phyloP scores from a whole-genome alignment of 1,140 invertebrate genomes.

The Ostrea denselamellosa region DNA sequence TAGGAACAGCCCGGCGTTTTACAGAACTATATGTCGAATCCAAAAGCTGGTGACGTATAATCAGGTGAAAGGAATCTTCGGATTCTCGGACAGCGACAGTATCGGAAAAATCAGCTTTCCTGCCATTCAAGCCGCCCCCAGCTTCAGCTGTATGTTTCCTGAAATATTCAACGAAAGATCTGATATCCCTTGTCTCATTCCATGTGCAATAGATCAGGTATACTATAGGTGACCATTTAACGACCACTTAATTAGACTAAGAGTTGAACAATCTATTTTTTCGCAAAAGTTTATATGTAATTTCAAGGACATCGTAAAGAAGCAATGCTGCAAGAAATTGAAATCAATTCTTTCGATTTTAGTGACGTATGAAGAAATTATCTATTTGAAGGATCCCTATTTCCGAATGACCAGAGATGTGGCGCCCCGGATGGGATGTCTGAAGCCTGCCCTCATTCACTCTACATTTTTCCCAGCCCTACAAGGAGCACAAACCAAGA shows the following conservation, averaged over 20 bases:
- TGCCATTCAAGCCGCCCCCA: conserved; percentile 96
- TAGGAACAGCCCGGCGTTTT: conserved; percentile 90
- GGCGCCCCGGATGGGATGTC: conserved; percentile 90
- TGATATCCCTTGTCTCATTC: conserved; percentile 94
- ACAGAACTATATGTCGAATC: conserved; percentile 94
- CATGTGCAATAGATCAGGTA: conserved; percentile 98
- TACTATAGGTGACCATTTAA: background rate
- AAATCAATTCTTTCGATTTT: too few relatives aligned
- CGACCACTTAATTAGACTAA: background rate
- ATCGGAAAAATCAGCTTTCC: conserved; percentile 99
- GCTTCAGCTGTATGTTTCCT: conserved; percentile 96
- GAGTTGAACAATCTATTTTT: background rate
- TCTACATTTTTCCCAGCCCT: conserved; percentile 97
- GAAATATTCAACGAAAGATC: conserved; percentile 91
- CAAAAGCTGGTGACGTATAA: conserved; percentile 97
- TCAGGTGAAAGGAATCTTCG: conserved; percentile 95
- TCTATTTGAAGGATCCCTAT: conserved; percentile 84
- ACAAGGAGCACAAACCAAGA: conserved; percentile 98
- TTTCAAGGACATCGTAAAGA: too few relatives aligned
- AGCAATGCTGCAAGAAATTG: too few relatives aligned
- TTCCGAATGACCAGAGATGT: conserved; percentile 99
- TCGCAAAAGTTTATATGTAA: background rate
- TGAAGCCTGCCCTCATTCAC: conserved; percentile 95
- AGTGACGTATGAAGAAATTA: background rate
- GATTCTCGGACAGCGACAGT: conserved; percentile 95